phyloP scores from a whole-genome alignment of 92 coral and sea anemone genomes.

The Anthopleura xanthogrammica region DNA sequence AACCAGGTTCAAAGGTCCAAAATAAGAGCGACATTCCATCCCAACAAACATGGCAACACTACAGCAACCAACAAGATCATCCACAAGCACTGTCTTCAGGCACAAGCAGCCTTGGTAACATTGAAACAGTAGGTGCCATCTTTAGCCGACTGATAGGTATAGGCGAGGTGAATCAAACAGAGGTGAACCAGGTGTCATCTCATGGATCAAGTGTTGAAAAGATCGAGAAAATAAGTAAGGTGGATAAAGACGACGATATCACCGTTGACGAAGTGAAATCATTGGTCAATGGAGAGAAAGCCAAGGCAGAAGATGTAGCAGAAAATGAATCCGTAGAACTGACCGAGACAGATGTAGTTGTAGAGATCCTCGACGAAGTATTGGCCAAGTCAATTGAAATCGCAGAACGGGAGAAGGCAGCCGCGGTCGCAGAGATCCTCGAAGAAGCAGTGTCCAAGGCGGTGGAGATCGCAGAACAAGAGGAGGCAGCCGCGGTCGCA shows the following conservation, averaged over 20 bases:
- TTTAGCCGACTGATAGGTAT: background rate
- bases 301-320: too few relatives aligned
- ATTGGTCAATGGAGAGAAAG: too few relatives aligned
- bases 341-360: too few relatives aligned
- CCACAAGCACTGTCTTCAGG: background rate
- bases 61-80: slow-evolving; percentile 1
- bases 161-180: background rate
- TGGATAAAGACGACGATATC: too few relatives aligned
- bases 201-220: background rate
- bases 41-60: background rate
- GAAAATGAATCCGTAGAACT: too few relatives aligned
- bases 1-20: background rate
- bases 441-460: background rate
- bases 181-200: background rate
- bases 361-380: too few relatives aligned
- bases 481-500: background rate
- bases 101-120: background rate
- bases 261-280: background rate
- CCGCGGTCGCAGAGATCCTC: background rate
- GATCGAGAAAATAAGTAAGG: too few relatives aligned
- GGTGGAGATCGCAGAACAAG: background rate
- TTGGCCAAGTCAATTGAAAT: too few relatives aligned
- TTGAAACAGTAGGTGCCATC: background rate
- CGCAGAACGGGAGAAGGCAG: too few relatives aligned
- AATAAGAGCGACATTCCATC: background rate